Base-by-base conservation (phyloP, 2,797 vertebrate species). In the Cercopithecus neglectus region DNA sequence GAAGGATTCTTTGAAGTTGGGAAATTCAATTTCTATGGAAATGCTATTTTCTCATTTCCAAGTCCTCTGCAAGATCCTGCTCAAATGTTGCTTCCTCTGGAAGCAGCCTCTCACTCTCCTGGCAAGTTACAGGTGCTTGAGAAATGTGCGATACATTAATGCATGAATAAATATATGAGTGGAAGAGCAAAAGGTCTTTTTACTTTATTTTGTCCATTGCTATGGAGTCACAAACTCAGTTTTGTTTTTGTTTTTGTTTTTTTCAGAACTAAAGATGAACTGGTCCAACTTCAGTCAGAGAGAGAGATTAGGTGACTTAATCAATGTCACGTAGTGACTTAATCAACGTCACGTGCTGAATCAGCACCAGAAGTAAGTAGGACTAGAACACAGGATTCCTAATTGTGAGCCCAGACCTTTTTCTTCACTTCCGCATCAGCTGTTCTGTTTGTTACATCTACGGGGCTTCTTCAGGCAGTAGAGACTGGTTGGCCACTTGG, bases 1-100 rank as follows among this genome's bases (percentile, higher is more conserved):
- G 89, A 96, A 97, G 53, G 84, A 59, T 78, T 75, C 90, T 96
- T 46, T 92, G 88, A 96, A 81, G 78, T 74, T 83, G 44, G 44
- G 44, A 84, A 80, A 96, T 53, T 82, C 55, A 44, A 76, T 89
- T 84, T 95, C 83, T 92, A 17, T 86, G 67, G 59, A 86, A 97
- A 94, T 74, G 36, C 16, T 86, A 17, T 86, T 48, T 86, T 90
- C 79, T 95, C 64, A 84, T 75, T 94, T 89, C 50, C 24, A 67
- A 93, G 50, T n/a, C 59, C 84, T 50, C 72, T 95, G 67, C 26
- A 97, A 79, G 53, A 76, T 92, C n/a, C 44, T 89, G 79, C 36
- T 88, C 84, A 55, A 50, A 55, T 39, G 30, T 61, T 76, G 61
- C 67, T 46, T 96, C n/a, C 22, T 6, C 33, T 48, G n/a, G 48